These are phyloP conservation scores for Tragelaphus imberbis DNA, from an alignment of 2,113 vertebrate genomes.

Conservation along the genomic window DNA sequence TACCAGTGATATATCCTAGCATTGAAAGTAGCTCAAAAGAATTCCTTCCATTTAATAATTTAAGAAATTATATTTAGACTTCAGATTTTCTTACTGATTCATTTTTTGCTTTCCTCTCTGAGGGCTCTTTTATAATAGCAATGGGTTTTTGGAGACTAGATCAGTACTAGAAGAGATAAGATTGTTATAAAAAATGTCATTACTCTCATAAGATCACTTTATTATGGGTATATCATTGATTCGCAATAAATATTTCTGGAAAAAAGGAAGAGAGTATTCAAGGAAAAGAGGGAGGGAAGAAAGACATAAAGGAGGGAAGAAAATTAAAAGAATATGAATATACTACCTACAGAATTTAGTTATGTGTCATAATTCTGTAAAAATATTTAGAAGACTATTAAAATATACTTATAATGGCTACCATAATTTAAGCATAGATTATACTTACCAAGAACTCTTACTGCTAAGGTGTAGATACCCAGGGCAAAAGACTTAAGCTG, in stretches of 20 bases:
- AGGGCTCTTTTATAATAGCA: not conserved
- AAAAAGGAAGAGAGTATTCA: not conserved
- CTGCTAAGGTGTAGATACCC: constrained; percentile 89
- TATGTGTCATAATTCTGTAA: not conserved
- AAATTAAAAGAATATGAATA: not conserved
- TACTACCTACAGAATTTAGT: not conserved
- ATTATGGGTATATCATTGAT: not conserved
- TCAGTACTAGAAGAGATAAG: not conserved
- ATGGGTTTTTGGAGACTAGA: not conserved
- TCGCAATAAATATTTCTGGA: not conserved
- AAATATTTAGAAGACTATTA: not conserved
- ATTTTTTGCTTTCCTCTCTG: not conserved
- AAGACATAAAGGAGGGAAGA: not conserved
- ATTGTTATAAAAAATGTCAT: not conserved
- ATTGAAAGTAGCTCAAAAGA: not conserved
- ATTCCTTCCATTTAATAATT: not conserved
- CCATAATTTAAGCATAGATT: not conserved
- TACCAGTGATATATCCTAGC: not conserved
- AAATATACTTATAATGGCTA: not conserved
- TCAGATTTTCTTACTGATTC: not conserved
- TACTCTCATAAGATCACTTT: not conserved
- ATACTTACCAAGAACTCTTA: constrained; percentile 91
- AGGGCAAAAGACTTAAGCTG: constrained; percentile 92
- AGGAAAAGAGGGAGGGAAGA: not conserved
- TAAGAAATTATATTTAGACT: not conserved